Base-by-base conservation (phyloP, 2,797 vertebrate species). In the Caiman crocodilus region DNA sequence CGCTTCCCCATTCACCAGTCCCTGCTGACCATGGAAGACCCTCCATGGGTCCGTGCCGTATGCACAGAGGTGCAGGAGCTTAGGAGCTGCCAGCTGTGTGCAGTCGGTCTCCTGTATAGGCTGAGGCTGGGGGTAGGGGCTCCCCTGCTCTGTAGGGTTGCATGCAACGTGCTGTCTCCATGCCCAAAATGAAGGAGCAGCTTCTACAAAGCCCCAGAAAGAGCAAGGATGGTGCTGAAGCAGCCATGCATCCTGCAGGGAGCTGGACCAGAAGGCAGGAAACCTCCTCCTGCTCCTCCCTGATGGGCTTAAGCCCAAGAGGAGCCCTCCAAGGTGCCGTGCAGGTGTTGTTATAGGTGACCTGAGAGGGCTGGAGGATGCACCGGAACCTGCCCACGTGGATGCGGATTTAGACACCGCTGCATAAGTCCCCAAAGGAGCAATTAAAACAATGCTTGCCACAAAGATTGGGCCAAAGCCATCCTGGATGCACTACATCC, bases 351-450 rank as follows among this genome's bases (percentile, higher is more conserved):
- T 3, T 71, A 30, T 56, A 89, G 35, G 42, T 1, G 4, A 95
- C 17, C 32, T 67, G 60, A 50, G 79, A 78, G 59, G 78, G 67
- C 63, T 92, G 50, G 42, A 26, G 74, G 79, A 20, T 28, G 18
- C 9, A 17, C 79, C 58, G 60, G 64, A 75, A 74, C 79, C 25
- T 21, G 78, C 58, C 87, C 32, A 64, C 17, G 2, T 50, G 20
- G 30, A 23, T 4, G 1, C 13, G 18, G 42, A 3, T 35, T 65
- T 28, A 88, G n/a, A 67, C 61, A 57, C 78, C 28, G 5, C 65
- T 63, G 81, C 71, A 85, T 21, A 82, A 82, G 93, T 82, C 86
- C 67, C 79, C 80, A 50, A 50, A 88, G 88, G 79, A 83, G 82
- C 81, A 81, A 71, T 82, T 82, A 79, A 79, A 82, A 59, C 1